Conservation (phyloP, 2,113 vertebrate genomes). For the Sphyrna mokarran region DNA sequence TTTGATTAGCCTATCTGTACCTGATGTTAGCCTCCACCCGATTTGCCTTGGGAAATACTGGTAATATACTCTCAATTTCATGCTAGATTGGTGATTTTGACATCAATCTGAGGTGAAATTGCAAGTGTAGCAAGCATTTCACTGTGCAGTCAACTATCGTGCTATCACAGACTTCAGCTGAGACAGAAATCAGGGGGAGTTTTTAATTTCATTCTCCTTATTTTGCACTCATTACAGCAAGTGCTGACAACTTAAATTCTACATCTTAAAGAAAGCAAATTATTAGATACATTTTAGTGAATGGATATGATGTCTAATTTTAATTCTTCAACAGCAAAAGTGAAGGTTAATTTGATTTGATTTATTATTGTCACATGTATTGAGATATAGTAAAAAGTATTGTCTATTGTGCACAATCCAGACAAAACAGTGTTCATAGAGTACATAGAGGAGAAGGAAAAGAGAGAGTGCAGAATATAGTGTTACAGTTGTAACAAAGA, state of each 20-base stretch:
- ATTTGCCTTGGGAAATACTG: constrained; percentile 9
- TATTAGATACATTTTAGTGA: background rate
- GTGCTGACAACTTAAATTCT: background rate
- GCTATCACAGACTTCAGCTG: background rate
- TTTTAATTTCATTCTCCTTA: background rate
- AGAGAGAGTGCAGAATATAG: no score
- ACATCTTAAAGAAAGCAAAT: background rate
- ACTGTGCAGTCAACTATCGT: background rate
- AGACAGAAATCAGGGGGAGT: background rate
- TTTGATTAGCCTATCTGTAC: background rate
- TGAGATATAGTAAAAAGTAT: no score
- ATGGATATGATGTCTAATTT: background rate
- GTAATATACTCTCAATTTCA: constrained; percentile 13
- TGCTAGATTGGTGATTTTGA: constrained; percentile 9
- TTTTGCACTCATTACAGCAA: background rate
- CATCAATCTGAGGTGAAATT: constrained; percentile 13
- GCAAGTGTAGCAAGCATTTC: constrained; percentile 10
- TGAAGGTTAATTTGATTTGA: background rate
- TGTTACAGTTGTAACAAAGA: no score
- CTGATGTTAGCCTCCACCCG: background rate
- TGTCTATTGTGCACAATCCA: no score
- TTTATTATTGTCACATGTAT: no score
- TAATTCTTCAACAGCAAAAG: background rate
- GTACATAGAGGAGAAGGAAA: no score
- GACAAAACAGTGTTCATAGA: no score